These are phyloP conservation scores for Apamea anceps DNA, from an alignment of 2,888 invertebrate species.

Conservation along the genomic window DNA sequence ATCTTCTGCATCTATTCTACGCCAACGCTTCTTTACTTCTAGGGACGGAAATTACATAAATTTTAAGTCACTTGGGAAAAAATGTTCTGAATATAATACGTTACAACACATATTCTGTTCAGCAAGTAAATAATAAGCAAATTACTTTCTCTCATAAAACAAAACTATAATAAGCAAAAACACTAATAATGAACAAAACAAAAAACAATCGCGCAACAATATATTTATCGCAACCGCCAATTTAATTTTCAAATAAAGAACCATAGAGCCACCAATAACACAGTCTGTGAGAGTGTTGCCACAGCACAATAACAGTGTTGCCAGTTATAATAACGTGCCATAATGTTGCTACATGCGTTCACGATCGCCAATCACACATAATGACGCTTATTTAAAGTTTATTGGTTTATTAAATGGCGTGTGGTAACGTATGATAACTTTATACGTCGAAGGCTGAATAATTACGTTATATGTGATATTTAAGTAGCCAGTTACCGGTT, in stretches of 20 bases:
- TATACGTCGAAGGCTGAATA: constrained; percentile 50
- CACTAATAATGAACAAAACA: constrained; percentile 1
- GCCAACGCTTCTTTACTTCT: neutral
- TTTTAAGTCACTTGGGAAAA: neutral
- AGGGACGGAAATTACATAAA: neutral
- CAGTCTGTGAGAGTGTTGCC: constrained; percentile 55
- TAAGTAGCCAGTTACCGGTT: constrained; percentile 28
- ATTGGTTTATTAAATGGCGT: constrained; percentile 63
- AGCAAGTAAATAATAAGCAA: neutral
- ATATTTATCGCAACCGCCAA: constrained; percentile 47
- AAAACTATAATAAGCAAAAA: constrained; percentile 18
- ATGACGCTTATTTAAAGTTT: constrained; percentile 61
- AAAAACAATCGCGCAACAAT: constrained; percentile 40
- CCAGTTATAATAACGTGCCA: constrained; percentile 58
- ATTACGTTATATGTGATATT: constrained; percentile 48
- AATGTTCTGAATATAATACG: neutral
- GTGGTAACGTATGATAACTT: constrained; percentile 59
- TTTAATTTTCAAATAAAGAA: constrained; percentile 62
- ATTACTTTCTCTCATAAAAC: constrained; percentile 9
- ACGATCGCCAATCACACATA: constrained; percentile 59
- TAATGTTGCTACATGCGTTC: constrained; percentile 60
- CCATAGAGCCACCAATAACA: constrained; percentile 50
- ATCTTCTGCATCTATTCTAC: neutral
- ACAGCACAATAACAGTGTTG: constrained; percentile 60
- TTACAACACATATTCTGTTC: constrained; percentile 4